phyloP scores from a whole-genome alignment of 2,113 vertebrate genomes.

The Callopanchax toddi region DNA sequence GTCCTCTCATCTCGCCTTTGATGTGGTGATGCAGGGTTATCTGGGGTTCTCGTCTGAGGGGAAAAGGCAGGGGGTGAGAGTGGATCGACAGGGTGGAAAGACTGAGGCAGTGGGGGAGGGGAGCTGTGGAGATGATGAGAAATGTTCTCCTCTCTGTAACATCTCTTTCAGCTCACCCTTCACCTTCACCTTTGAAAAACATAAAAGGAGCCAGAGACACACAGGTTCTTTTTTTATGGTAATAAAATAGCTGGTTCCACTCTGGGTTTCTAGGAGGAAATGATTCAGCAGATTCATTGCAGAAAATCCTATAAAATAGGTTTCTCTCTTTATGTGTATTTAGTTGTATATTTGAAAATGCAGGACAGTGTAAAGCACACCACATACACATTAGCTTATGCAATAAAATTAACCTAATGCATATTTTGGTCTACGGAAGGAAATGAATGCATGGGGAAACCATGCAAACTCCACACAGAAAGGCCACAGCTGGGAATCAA shows the following conservation, averaged over 20 bases:
- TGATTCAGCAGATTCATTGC: constrained; percentile 29
- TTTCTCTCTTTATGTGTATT: constrained; percentile 16
- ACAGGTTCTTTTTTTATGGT: neutral
- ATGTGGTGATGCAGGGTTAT: constrained; percentile 70
- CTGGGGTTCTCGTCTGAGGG: constrained; percentile 56
- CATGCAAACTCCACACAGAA: too few species aligned
- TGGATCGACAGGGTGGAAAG: constrained; percentile 9
- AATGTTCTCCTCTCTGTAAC: constrained; percentile 10
- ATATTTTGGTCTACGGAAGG: too few species aligned
- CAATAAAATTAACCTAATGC: too few species aligned
- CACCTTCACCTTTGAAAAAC: constrained; percentile 24
- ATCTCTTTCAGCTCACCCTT: constrained; percentile 52
- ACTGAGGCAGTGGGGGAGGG: neutral
- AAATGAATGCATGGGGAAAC: too few species aligned
- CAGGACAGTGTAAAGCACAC: too few species aligned
- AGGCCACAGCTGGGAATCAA: too few species aligned
- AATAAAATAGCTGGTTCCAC: constrained; percentile 15
- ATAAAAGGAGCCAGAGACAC: constrained; percentile 6
- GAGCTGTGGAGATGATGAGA: constrained; percentile 14
- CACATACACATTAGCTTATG: too few species aligned
- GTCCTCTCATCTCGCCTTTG: constrained; percentile 69
- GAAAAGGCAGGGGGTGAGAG: constrained; percentile 33
- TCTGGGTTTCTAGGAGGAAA: constrained; percentile 27
- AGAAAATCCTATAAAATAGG: constrained; percentile 25
- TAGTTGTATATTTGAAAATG: too few species aligned